These are phyloP conservation scores for Paragorgia papillata DNA, from an alignment of 92 coral and sea anemone genomes.

Conservation along the genomic window DNA sequence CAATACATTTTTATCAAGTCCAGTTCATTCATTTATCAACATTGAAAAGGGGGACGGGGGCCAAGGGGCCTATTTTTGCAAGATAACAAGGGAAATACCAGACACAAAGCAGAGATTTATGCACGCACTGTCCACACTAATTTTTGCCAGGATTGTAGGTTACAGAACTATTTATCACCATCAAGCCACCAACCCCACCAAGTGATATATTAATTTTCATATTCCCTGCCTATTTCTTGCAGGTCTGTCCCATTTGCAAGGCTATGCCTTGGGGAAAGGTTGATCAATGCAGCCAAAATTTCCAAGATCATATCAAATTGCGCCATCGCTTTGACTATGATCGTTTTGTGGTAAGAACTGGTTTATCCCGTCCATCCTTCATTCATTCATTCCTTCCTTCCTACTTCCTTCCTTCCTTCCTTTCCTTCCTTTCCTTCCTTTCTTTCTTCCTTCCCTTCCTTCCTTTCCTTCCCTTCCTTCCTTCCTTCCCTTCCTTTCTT, in stretches of 20 bases:
- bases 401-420: slow-evolving; percentile 6
- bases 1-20: too few relatives aligned
- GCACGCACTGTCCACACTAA: too few relatives aligned
- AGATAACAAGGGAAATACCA: too few relatives aligned
- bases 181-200: too few relatives aligned
- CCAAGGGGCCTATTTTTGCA: too few relatives aligned
- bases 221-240: background rate
- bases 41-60: too few relatives aligned
- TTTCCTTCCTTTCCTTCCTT: background rate
- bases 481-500: background rate
- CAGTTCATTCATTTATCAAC: too few relatives aligned
- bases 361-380: background rate
- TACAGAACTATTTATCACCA: too few relatives aligned
- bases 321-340: slow-evolving; percentile 90
- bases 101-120: too few relatives aligned
- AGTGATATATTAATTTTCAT: background rate
- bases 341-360: slow-evolving; percentile 79
- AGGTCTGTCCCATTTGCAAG: slow-evolving; percentile 96
- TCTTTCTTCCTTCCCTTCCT: background rate
- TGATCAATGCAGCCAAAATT: slow-evolving; percentile 72
- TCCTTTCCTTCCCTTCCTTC: background rate
- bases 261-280: slow-evolving; percentile 96
- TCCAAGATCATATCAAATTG: slow-evolving; percentile 73
- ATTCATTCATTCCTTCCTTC: slow-evolving; percentile 5
- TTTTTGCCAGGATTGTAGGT: too few relatives aligned